Evolutionary conservation across 2,888 invertebrate genomes (phyloP).

Genomic region (Dicyrtoma fusca): DNA sequence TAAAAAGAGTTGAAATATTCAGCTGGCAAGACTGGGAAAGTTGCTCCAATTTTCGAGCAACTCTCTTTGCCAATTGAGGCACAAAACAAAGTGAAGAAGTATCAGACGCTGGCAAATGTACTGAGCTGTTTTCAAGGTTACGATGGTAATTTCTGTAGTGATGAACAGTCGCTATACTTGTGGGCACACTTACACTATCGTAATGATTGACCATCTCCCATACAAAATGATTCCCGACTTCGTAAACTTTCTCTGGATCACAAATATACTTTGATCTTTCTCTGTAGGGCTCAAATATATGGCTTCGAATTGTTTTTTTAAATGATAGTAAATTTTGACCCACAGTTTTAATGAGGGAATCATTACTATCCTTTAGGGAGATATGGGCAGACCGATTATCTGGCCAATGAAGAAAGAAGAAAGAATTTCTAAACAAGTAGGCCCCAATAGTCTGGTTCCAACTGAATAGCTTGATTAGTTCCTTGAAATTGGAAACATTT

Average conservation of each 20-base stretch:
- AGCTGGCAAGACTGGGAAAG: conserved; percentile 49
- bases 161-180: conserved; percentile 80
- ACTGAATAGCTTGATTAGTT: conserved; percentile 61
- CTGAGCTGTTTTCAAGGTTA: no score
- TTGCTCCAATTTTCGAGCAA: conserved; percentile 48
- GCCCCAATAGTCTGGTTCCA: conserved; percentile 74
- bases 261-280: conserved; percentile 92
- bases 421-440: conserved; percentile 84
- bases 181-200: conserved; percentile 70
- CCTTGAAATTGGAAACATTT: conserved; percentile 49
- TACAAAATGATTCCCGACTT: conserved; percentile 90
- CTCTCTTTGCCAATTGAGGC: conserved; percentile 54
- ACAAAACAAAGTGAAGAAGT: conserved; percentile 74
- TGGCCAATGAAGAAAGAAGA: conserved; percentile 69
- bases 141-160: conserved; percentile 65
- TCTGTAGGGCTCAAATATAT: conserved; percentile 43
- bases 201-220: conserved; percentile 88
- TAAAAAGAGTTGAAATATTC: conserved; percentile 42
- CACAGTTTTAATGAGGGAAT: conserved; percentile 62
- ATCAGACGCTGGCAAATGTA: conserved; percentile 77
- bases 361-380: conserved; percentile 62
- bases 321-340: conserved; percentile 68
- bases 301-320: neutral
- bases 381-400: conserved; percentile 61
- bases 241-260: conserved; percentile 78